phyloP scores from a whole-genome alignment of 2,113 vertebrate genomes.

The Oreochromis tanganicae region DNA sequence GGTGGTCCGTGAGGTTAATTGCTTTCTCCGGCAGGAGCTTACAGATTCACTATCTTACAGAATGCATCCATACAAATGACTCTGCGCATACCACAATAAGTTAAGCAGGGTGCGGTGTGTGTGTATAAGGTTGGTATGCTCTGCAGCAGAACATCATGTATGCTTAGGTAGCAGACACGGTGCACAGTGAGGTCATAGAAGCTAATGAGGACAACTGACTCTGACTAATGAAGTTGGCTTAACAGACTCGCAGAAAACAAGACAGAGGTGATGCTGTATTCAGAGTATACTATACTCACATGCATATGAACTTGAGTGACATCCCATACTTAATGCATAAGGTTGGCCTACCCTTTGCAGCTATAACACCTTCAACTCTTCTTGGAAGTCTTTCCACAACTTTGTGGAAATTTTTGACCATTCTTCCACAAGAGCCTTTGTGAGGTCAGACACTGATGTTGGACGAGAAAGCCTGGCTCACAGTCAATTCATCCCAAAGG shows the following conservation, averaged over 20 bases:
- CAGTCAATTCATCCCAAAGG: neutral
- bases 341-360: neutral
- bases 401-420: neutral
- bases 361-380: neutral
- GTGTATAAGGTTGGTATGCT: neutral
- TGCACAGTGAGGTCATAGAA: neutral
- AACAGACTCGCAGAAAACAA: neutral
- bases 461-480: neutral
- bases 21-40: conserved; percentile 51
- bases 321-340: neutral
- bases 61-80: conserved; percentile 60
- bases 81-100: conserved; percentile 19
- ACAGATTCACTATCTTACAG: conserved; percentile 53
- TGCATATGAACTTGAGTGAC: neutral
- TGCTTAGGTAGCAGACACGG: neutral
- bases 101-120: neutral
- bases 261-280: neutral
- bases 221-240: neutral
- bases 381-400: neutral
- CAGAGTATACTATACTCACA: neutral
- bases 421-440: neutral
- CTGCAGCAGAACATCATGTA: neutral
- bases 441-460: neutral
- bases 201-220: conserved; percentile 18
- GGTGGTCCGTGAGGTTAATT: conserved; percentile 57